phyloP scores from a whole-genome alignment of 2,113 vertebrate species.

The Bufo bufo region DNA sequence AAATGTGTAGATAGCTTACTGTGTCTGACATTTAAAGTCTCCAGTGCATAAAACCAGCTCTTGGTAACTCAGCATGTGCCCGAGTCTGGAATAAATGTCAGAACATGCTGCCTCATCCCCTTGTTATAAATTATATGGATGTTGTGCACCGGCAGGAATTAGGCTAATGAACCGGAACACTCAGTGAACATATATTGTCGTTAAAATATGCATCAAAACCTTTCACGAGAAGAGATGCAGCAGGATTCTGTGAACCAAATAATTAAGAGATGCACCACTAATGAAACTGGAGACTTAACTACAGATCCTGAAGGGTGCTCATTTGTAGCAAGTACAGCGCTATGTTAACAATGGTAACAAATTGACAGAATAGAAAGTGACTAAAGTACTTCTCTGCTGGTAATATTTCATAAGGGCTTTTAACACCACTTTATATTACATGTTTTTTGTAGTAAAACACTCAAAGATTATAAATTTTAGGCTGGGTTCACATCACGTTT shows the following conservation, averaged over 20 bases:
- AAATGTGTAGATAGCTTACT: slow-evolving; percentile 39
- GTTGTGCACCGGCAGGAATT: slow-evolving; percentile 43
- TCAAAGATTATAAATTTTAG: background rate
- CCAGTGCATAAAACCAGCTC: slow-evolving; percentile 54
- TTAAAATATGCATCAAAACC: slow-evolving; percentile 52
- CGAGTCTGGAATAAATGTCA: slow-evolving; percentile 45
- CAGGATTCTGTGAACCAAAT: slow-evolving; percentile 46
- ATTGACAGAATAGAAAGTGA: background rate
- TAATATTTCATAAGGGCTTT: background rate
- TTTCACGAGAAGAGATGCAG: slow-evolving; percentile 21
- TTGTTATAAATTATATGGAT: slow-evolving; percentile 54
- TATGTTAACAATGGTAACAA: background rate
- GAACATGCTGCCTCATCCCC: slow-evolving; percentile 43
- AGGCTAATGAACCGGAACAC: slow-evolving; percentile 54
- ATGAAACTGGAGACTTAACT: slow-evolving; percentile 43
- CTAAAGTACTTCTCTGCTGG: background rate
- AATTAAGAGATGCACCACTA: slow-evolving; percentile 49
- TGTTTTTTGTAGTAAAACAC: background rate
- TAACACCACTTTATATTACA: background rate
- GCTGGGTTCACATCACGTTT: too few relatives aligned
- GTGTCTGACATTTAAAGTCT: slow-evolving; percentile 53
- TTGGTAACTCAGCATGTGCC: slow-evolving; percentile 51
- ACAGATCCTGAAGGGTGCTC: slow-evolving; percentile 17
- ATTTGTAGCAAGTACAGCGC: background rate
- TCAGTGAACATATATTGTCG: slow-evolving; percentile 51